Evolutionary conservation across 2,888 invertebrate species (phyloP).

Genomic region (Caradrina clavipalpis): DNA sequence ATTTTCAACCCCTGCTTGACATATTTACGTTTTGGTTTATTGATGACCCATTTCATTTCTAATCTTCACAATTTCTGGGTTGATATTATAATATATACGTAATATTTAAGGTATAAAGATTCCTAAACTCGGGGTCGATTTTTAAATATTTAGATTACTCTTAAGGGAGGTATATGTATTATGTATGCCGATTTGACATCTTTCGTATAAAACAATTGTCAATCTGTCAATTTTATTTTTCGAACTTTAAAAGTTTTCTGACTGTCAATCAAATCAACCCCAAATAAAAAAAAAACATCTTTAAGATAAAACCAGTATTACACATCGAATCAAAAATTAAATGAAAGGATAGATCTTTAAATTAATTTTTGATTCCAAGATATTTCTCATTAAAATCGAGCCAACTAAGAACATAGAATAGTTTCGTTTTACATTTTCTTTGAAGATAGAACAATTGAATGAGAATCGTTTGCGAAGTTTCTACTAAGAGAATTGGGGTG

Average conservation of each 20-base stretch:
- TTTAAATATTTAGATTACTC: too few species aligned
- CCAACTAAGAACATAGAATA: not conserved
- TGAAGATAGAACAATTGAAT: conserved; percentile 18
- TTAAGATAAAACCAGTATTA: too few species aligned
- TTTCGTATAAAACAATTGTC: too few species aligned
- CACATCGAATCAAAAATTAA: not conserved
- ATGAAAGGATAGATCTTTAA: too few species aligned
- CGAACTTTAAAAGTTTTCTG: too few species aligned
- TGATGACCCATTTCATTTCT: not conserved
- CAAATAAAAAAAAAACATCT: too few species aligned
- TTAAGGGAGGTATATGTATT: too few species aligned
- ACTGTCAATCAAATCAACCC: too few species aligned
- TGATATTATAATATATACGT: not conserved
- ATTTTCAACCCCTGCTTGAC: conserved; percentile 10
- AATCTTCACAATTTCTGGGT: not conserved
- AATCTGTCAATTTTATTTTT: too few species aligned
- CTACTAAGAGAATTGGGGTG: conserved; percentile 51
- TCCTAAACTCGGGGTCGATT: too few species aligned
- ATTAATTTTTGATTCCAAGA: not conserved
- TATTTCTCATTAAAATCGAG: conserved; percentile 3
- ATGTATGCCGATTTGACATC: too few species aligned
- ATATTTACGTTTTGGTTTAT: conserved; percentile 10
- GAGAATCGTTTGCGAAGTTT: conserved; percentile 38
- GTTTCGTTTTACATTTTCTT: conserved; percentile 25
- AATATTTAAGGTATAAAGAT: too few species aligned